Evolutionary conservation across 92 coral and sea anemone genomes (phyloP).

Genomic region (Heteractis magnifica): DNA sequence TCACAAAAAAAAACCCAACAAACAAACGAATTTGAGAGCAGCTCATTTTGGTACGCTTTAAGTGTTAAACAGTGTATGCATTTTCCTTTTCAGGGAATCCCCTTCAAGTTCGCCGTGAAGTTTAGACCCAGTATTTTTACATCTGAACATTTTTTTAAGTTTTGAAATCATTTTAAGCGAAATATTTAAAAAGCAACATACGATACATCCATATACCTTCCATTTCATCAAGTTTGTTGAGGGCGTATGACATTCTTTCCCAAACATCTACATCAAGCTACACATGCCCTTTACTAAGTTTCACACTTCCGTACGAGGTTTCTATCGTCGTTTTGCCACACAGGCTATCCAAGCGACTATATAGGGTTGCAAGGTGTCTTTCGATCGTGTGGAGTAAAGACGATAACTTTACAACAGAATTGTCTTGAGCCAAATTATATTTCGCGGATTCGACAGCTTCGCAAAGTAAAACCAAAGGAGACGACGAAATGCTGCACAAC

Average conservation of each 20-base stretch:
- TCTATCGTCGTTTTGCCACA: neutral
- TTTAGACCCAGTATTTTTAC: no score
- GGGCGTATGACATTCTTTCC: neutral
- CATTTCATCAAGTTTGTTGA: neutral
- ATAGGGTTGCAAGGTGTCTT: neutral
- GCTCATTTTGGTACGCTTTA: neutral
- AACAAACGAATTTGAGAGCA: no score
- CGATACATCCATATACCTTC: no score
- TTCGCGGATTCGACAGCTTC: conserved; percentile 4
- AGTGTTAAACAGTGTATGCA: no score
- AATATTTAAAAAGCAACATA: neutral
- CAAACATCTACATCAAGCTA: neutral
- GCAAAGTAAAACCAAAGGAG: neutral
- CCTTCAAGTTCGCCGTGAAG: neutral
- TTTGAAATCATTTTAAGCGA: neutral
- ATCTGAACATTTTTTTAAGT: no score
- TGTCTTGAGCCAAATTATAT: neutral
- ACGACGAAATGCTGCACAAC: conserved; percentile 5
- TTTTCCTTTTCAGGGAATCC: neutral
- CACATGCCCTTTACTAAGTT: neutral
- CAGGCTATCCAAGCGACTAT: conserved; percentile 6
- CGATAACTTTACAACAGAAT: neutral
- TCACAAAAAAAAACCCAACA: no score
- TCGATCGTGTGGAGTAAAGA: conserved; percentile 1
- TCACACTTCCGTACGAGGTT: conserved; percentile 1